Conservation (phyloP, 2,888 invertebrate genomes). For the Epinotia ramella region DNA sequence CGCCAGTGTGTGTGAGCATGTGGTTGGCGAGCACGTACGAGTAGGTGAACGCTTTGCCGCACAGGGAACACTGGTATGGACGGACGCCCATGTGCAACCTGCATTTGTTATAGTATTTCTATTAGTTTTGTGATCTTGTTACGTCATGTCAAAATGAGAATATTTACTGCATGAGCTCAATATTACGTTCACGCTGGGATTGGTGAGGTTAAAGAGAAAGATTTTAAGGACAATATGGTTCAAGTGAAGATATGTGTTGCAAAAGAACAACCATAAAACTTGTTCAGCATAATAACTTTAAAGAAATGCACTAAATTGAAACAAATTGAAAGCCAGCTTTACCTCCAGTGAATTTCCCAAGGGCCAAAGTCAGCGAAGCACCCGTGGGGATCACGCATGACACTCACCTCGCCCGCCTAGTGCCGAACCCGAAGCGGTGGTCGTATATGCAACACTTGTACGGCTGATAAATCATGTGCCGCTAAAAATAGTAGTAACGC, state of each 20-base stretch:
- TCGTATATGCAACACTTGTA: slow-evolving; percentile 78
- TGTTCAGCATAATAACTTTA: too few species aligned
- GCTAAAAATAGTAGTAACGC: background rate
- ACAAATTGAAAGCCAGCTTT: slow-evolving; percentile 41
- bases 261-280: too few species aligned
- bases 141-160: too few species aligned
- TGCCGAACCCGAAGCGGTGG: slow-evolving; percentile 77
- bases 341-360: slow-evolving; percentile 81
- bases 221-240: too few species aligned
- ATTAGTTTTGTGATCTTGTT: too few species aligned
- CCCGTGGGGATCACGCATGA: too few species aligned
- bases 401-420: too few species aligned
- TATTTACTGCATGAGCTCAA: background rate
- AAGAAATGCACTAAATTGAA: too few species aligned
- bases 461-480: slow-evolving; percentile 66
- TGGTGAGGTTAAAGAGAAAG: too few species aligned
- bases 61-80: slow-evolving; percentile 80
- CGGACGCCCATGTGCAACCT: slow-evolving; percentile 82
- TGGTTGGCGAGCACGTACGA: slow-evolving; percentile 82
- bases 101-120: slow-evolving; percentile 39
- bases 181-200: too few species aligned
- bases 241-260: too few species aligned
- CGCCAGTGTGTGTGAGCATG: slow-evolving; percentile 83
- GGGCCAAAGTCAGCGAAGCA: too few species aligned
- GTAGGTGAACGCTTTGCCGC: slow-evolving; percentile 81